Percentiles rank a stretch among this genome's conserved stretches.
Conservation (phyloP, 2,888 invertebrate genomes). For the Sphaerophoria rueppellii region DNA sequence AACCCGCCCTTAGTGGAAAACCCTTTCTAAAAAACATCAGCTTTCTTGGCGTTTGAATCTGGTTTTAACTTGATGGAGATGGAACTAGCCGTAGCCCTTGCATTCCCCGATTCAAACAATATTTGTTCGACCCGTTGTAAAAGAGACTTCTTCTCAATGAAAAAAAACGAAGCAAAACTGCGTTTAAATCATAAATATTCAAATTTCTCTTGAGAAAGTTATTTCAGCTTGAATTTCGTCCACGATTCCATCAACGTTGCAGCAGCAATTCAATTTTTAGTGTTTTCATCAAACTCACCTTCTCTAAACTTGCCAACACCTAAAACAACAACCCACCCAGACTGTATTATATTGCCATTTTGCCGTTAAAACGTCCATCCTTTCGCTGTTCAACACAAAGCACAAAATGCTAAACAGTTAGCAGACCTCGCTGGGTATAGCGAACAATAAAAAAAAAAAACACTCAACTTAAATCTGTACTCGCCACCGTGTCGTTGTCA, state of each 20-base stretch:
- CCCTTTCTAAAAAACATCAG: too few species aligned
- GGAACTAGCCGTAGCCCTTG: too few species aligned
- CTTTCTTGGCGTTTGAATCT: too few species aligned
- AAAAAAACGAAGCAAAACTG: not conserved
- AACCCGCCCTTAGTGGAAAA: too few species aligned
- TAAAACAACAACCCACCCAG: slow-evolving; percentile 48
- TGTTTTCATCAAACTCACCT: slow-evolving; percentile 11
- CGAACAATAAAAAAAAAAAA: slow-evolving; percentile 15
- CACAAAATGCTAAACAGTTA: slow-evolving; percentile 53
- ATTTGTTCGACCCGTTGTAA: too few species aligned
- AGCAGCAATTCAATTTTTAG: not conserved
- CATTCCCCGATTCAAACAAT: too few species aligned
- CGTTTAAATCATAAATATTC: slow-evolving; percentile 55
- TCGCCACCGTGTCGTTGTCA: not conserved
- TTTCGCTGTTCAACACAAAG: not conserved
- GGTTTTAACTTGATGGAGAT: too few species aligned
- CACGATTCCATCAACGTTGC: slow-evolving; percentile 10
- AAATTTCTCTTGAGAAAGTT: slow-evolving; percentile 52
- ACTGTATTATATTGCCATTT: slow-evolving; percentile 56
- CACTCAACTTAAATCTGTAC: slow-evolving; percentile 41
- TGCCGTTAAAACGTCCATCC: slow-evolving; percentile 3
- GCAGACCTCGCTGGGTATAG: not conserved
- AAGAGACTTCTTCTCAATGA: too few species aligned
- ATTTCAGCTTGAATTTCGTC: slow-evolving; percentile 41
- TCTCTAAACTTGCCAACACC: slow-evolving; percentile 43